phyloP scores from a whole-genome alignment of 2,113 vertebrate species.

The Bubo scandiacus region DNA sequence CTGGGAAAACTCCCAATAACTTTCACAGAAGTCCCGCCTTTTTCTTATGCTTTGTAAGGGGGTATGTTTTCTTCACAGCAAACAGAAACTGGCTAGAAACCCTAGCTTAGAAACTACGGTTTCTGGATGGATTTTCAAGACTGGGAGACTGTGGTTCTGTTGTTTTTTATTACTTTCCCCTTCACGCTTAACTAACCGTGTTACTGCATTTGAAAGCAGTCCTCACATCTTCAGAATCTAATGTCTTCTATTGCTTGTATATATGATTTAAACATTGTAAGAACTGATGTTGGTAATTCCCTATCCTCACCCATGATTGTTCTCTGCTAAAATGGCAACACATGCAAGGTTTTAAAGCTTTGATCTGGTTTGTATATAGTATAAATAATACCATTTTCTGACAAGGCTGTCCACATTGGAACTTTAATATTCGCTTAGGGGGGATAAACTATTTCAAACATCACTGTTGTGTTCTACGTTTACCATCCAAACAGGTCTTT shows the following conservation, averaged over 20 bases:
- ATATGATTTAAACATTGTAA: not conserved
- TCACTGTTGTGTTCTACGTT: slow-evolving; percentile 1
- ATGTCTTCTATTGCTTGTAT: slow-evolving; percentile 4
- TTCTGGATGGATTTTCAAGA: slow-evolving; percentile 23
- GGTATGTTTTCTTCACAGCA: not conserved
- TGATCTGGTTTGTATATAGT: not conserved
- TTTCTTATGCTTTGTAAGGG: not conserved
- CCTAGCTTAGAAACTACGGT: not conserved
- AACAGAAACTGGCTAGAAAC: slow-evolving; percentile 1
- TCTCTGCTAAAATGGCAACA: slow-evolving; percentile 68
- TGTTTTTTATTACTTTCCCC: slow-evolving; percentile 51
- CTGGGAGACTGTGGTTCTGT: slow-evolving; percentile 61
- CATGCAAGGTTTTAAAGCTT: slow-evolving; percentile 64
- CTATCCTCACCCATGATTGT: not conserved
- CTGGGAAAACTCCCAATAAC: not conserved
- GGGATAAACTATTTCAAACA: slow-evolving; percentile 31
- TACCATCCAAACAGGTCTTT: slow-evolving; percentile 46
- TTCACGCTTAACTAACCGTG: slow-evolving; percentile 39
- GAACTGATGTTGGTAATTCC: slow-evolving; percentile 1
- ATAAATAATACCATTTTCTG: slow-evolving; percentile 37
- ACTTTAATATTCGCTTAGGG: slow-evolving; percentile 26
- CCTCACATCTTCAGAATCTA: slow-evolving; percentile 12
- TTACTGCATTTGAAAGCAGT: slow-evolving; percentile 32
- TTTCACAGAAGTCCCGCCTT: not conserved
- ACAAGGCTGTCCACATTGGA: slow-evolving; percentile 30